Conservation (phyloP, 2,113 vertebrate genomes). For the Solea senegalensis region DNA sequence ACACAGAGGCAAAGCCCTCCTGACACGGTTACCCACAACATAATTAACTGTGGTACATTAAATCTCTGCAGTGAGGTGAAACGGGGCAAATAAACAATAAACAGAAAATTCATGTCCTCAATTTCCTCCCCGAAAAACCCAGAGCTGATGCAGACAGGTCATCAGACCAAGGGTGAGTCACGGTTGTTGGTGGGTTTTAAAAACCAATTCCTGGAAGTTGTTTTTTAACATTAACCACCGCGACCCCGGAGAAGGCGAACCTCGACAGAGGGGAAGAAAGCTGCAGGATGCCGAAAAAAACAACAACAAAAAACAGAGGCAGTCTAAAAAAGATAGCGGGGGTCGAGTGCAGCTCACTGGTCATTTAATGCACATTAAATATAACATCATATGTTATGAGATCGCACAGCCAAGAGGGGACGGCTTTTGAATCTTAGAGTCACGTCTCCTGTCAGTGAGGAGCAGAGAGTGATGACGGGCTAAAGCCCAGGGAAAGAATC, state of each 20-base stretch:
- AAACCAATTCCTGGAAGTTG: conserved; percentile 31
- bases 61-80: conserved; percentile 44
- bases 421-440: conserved; percentile 24
- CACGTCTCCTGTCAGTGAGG: conserved; percentile 33
- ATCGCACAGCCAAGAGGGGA: conserved; percentile 35
- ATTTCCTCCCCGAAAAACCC: conserved; percentile 2
- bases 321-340: neutral
- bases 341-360: neutral
- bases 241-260: conserved; percentile 26
- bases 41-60: conserved; percentile 47
- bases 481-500: conserved; percentile 38
- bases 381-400: neutral
- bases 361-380: neutral
- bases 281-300: conserved; percentile 3
- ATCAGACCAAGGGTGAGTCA: conserved; percentile 45
- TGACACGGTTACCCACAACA: conserved; percentile 29
- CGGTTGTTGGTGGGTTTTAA: neutral
- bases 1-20: neutral
- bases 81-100: conserved; percentile 24
- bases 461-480: conserved; percentile 46
- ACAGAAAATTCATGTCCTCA: conserved; percentile 1
- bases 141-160: conserved; percentile 14
- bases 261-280: neutral
- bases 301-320: conserved; percentile 2
- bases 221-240: conserved; percentile 33